Evolutionary conservation across 1,140 invertebrate genomes (phyloP), one percentile per base, ranked within the genome.

Genomic region (Brachionus rotundiformis): DNA sequence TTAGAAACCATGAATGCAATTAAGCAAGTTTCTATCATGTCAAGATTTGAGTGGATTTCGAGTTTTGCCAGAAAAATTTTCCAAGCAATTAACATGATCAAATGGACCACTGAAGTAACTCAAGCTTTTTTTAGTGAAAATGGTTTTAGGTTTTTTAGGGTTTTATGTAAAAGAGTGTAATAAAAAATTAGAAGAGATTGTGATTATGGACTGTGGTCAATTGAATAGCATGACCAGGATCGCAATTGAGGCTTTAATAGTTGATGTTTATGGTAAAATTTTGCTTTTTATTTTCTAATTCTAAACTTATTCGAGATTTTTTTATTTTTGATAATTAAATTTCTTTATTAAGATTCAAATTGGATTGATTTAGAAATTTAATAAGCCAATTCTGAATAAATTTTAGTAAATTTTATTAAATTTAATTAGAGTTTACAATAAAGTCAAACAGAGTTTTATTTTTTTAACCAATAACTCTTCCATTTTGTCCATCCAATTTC

Each of bases 21-120:
- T 83, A 73, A 79, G 16, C 82, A 83, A 19, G 85, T 86, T 1
- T 84, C 84, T 2, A 84, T 6, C 3, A 77, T 77, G 27, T 16
- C 47, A 88, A 91, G 11, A 93, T 95, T n/a, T 88, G 90, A 0
- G 89, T 95, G 27, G 92, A 91, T 31, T 91, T 90, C 3, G 91
- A 90, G 83, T 93, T 85, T 93, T 94, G 5, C 90, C 92, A 87
- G 36, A 85, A 85, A 61, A 82, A 85, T n/a, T 88, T 88, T 87
- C 93, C 11, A 94, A 94, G 89, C 92, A 92, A 86, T 84, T 82
- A 83, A 29, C 71, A 49, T 59, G 16, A 16, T 81, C 16, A 63
- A 81, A 19, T 65, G 61, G 54, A 65, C 79, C 6, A 36, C 36
- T 0, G 25, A 54, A 10, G 47, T 81, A 10, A 81, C 59, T 65